Base-by-base conservation (phyloP, 2,797 vertebrate species). In the Botia almorhae region DNA sequence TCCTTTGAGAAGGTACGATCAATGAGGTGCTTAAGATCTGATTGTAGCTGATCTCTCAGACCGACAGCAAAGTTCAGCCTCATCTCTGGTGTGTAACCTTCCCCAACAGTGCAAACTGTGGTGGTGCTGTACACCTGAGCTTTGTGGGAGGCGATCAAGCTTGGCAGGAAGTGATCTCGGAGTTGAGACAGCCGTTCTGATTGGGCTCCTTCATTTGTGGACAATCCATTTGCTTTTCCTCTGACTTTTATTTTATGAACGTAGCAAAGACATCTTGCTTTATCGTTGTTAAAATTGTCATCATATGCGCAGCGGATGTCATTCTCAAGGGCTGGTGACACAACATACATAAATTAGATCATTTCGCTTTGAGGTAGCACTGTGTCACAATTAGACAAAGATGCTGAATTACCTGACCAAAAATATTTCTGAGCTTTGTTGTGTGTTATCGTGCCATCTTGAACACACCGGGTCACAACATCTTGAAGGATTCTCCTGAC, bases 251-350 rank as follows among this genome's bases (percentile, higher is more conserved):
- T 88, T 75, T 88, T 93, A 87, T 94, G 90, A 69, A 95, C 61
- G 4, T 96, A 96, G 74, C 94, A 93, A 80, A 95, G 82, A 80
- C 93, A 93, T 68, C 89, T 81, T 80, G 50, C 19, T 19, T 91
- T 76, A 68, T 91, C 89, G 10, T 81, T 1, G 14, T 6, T 36
- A n/a, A 87, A 76, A 58, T 51, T 26, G 17, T 71, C 82, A 65
- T 89, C 87, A 83, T 94, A 81, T 56, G 93, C 93, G 63, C 88
- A 93, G 0, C 87, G 88, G 50, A 95, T 84, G 84, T 95, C 94
- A 16, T 81, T 82, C 23, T 95, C 94, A 0, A 95, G 87, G 58
- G 81, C 94, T 95, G 81, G 2, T 74, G 53, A 33, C 60, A 70
- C 21, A 70, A 78, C 55, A 60, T 69, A 21, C 58, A 63, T 13